Evolutionary conservation across 1,140 invertebrate genomes (phyloP), one percentile per base, ranked within the genome.

Genomic region (Hypothenemus hampei): DNA sequence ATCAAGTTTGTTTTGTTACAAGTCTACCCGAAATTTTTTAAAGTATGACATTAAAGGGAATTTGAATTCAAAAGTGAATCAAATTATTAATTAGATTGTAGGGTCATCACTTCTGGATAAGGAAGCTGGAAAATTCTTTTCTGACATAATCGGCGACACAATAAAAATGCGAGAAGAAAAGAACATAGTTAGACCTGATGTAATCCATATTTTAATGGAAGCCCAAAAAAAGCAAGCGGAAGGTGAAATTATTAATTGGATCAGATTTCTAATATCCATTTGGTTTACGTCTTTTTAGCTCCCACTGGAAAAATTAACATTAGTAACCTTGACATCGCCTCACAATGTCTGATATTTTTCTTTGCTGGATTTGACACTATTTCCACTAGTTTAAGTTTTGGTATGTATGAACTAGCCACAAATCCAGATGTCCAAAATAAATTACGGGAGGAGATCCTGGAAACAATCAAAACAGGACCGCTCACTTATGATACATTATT

Each of bases 341-440:
- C 77, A 1, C 79, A 82, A 65, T 77, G 77, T 7, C 70, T 80
- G 23, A 59, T 81, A 1, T 82, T 83, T 59, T 79, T 82, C 61
- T 62, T 84, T 16, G 83, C 81, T 20, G 83, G 84, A 16, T 83
- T 77, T 61, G 81, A 83, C 29, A 80, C 81, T 0, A 73, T 70
- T 0, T 71, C 71, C 10, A 60, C 65, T 3, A 19, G 60, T n/a
- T 58, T 73, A 48, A 59, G 56, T 45, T 70, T 68, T 52, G 36
- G 55, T 6, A 49, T 49, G 8, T 67, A 78, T 58, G 70, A 74
- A 50, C 64, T 84, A 36, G 77, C 79, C 1, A 58, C 71, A 6
- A 68, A 82, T 67, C 75, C 73, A 7, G 77, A 80, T 13, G 62
- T 76, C 33, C 76, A 78, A 60, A 48, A 68, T 21, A 69, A 64